Conservation (phyloP, 2,888 invertebrate genomes). For the Cremastinae sp. region DNA sequence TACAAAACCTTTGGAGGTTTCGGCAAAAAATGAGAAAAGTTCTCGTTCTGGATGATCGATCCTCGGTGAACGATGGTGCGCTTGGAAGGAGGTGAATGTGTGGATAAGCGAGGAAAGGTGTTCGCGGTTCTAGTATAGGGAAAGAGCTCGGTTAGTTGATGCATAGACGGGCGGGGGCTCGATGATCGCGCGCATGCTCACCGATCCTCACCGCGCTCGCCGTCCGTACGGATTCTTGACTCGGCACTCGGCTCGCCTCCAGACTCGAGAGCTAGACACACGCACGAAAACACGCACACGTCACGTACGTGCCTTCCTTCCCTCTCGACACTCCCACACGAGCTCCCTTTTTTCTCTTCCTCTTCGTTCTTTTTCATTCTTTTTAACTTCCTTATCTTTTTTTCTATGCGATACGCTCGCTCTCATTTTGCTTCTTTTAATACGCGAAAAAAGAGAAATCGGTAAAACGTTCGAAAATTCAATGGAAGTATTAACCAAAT, state of each 20-base stretch:
- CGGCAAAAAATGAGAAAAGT: no score
- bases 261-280: slow-evolving; percentile 24
- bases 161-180: slow-evolving; percentile 60
- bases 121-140: no score
- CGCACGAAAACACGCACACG: slow-evolving; percentile 13
- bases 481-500: no score
- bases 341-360: not conserved
- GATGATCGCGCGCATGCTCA: slow-evolving; percentile 65
- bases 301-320: not conserved
- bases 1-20: no score
- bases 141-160: no score
- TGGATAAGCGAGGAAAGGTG: slow-evolving; percentile 50
- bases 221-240: slow-evolving; percentile 36
- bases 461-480: no score
- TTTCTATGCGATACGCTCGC: not conserved
- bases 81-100: slow-evolving; percentile 22
- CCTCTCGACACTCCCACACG: slow-evolving; percentile 12
- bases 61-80: no score
- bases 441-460: no score
- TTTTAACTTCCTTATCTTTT: no score
- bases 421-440: not conserved
- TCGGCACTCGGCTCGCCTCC: slow-evolving; percentile 7
- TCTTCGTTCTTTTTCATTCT: not conserved
- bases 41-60: no score
- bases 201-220: slow-evolving; percentile 33